A percentile compares a stretch with the other conserved stretches of the same genome.
These are phyloP conservation scores for Cheilosia scutellata DNA, from an alignment of 2,888 invertebrate species.

Conservation along the genomic window DNA sequence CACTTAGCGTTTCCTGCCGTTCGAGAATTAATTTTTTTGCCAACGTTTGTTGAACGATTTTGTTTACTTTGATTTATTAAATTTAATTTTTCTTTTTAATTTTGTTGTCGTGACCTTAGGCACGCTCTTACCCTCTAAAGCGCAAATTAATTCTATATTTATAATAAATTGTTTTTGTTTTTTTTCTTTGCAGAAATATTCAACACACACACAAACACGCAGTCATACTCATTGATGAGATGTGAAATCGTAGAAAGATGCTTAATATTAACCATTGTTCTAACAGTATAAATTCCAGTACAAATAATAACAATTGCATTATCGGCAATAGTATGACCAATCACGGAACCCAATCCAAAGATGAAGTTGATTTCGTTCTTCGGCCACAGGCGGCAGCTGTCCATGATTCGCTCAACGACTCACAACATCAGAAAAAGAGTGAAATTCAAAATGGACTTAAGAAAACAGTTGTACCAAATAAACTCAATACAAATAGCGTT, in stretches of 20 bases:
- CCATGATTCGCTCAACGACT: slow-evolving; percentile 18
- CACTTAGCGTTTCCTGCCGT: slow-evolving; percentile 53
- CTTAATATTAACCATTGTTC: slow-evolving; percentile 62
- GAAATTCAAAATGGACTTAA: slow-evolving; percentile 56
- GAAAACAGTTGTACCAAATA: slow-evolving; percentile 62
- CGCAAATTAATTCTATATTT: slow-evolving; percentile 37
- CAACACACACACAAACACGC: background rate
- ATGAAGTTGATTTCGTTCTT: slow-evolving; percentile 82
- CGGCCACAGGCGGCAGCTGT: slow-evolving; percentile 24
- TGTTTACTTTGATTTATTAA: slow-evolving; percentile 27
- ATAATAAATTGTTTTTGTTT: slow-evolving; percentile 22
- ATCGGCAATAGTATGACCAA: slow-evolving; percentile 67
- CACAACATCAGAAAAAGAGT: slow-evolving; percentile 50
- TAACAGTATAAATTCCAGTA: slow-evolving; percentile 61
- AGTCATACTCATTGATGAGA: slow-evolving; percentile 36
- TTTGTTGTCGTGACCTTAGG: slow-evolving; percentile 9
- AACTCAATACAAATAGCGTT: slow-evolving; percentile 31
- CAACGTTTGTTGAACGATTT: slow-evolving; percentile 20
- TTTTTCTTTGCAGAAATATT: slow-evolving; percentile 48
- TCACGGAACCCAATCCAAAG: slow-evolving; percentile 78
- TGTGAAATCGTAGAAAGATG: slow-evolving; percentile 68
- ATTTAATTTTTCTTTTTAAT: slow-evolving; percentile 1
- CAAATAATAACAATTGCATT: slow-evolving; percentile 63
- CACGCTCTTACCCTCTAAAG: slow-evolving; percentile 44
- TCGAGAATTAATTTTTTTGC: too few relatives aligned